Base-by-base conservation (phyloP, 2,888 invertebrate species). In the Apodemia zela region DNA sequence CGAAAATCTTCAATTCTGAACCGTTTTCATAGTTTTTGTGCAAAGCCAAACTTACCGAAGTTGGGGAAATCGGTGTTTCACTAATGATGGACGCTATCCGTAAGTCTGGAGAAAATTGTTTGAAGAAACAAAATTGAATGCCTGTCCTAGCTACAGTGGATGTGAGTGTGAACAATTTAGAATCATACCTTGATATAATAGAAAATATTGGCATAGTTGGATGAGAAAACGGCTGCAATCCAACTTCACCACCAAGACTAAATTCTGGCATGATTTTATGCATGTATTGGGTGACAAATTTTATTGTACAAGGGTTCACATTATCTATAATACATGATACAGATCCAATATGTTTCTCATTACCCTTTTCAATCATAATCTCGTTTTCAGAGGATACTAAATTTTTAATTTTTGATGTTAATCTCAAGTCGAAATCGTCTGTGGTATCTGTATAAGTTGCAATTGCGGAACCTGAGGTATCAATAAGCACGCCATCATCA, bases 371-470 rank as follows among this genome's bases (percentile, higher is more conserved):
- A 29, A 91, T 73, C 0, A 77, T 73, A 10, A 89, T 71, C 73
- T 91, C 91, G 0, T 84, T 86, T 72, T 91, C 89, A 47, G 91
- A 91, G 0, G 87, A 81, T 13, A 87, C 73, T n/a, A 91, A 67
- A 63, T 91, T 88, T 64, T 73, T 84, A 62, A 91, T 89, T 67
- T 80, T 87, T 0, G 91, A 87, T 2, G 84, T 87, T 13, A 91
- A 70, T 25, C 80, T 75, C 79, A 91, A 79, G 65, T 85, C 78
- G 68, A 83, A 84, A 0, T 73, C 75, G 11, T 80, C 82, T 2
- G 87, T 69, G 0, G 71, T 67, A 62, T 89, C 85, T 15, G 74
- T 80, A 69, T 90, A 91, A 0, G 84, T 82, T 0, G 91, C 91
- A 0, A 87, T 87, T 0, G 89, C 89, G 2, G 85, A 85, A 1